Evolutionary conservation across 2,888 invertebrate genomes (phyloP), one percentile per base, ranked within the genome.

Genomic region (Phalera bucephala): DNA sequence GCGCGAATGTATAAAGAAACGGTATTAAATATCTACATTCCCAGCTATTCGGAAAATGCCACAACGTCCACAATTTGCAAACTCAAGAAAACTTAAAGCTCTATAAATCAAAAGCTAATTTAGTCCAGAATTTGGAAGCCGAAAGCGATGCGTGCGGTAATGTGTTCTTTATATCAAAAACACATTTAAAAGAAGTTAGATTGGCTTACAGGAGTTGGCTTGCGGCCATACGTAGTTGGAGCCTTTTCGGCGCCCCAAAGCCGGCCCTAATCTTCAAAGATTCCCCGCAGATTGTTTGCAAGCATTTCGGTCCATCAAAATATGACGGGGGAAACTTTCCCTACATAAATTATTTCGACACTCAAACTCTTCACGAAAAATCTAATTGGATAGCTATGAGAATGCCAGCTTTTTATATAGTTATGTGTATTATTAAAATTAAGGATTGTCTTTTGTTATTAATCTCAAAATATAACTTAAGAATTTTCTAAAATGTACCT

Each of bases 181-280:
- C 87, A 87, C 85, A 87, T 89, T 89, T 88, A 87, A 86, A 88
- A 87, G 86, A 89, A 88, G 88, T 88, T 89, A 89, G 82, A 89
- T 89, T 89, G 87, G 88, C 87, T 88, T 85, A 84, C 75, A 64
- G 77, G 81, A 86, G 83, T 86, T 86, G 87, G 86, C 86, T 75
- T 59, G 64, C 72, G 78, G 80, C 85, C 87, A 87, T 81, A 80
- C 80, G 68, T 79, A 78, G 76, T 77, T 77, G 72, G 77, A 80
- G 81, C 77, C 80, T 80, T 76, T 71, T 71, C 72, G 82, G 78
- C 81, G 80, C 78, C 77, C 72, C 70, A 66, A 77, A 81, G 79
- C 77, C 79, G 54, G 72, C 70, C 78, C 72, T 87, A 87, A 87
- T 88, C 85, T 86, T 72, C 67, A 70, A 76, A 84, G 80, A 83